phyloP scores from a whole-genome alignment of 2,888 invertebrate genomes.

The Caenorhabditis macrosperma region DNA sequence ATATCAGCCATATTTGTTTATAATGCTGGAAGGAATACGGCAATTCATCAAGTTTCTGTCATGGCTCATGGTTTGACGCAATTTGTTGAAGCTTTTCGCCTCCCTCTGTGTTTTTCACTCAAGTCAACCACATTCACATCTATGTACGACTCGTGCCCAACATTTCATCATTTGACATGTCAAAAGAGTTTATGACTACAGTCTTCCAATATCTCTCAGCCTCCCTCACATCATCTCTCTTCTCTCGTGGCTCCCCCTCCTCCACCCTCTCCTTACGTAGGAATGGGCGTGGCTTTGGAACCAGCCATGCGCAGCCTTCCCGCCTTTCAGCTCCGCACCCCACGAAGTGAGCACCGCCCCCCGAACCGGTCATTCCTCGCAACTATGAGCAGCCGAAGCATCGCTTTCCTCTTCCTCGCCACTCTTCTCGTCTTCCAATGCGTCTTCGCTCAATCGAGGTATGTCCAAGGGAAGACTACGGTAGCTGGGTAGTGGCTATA shows the following conservation, averaged over 20 bases:
- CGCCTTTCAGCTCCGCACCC: constrained; percentile 38
- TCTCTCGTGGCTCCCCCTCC: neutral
- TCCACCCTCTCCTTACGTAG: constrained; percentile 4
- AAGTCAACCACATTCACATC: too few relatives aligned
- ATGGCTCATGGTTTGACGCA: constrained; percentile 18
- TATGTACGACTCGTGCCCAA: neutral
- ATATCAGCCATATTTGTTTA: neutral
- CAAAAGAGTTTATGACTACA: constrained; percentile 29
- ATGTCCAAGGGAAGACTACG: neutral
- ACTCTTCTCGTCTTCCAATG: constrained; percentile 60
- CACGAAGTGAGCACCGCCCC: constrained; percentile 17
- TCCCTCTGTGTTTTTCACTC: too few relatives aligned
- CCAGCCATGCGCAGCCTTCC: constrained; percentile 50
- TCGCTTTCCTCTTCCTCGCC: constrained; percentile 61
- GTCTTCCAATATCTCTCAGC: constrained; percentile 17
- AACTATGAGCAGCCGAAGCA: constrained; percentile 64
- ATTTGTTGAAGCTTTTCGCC: constrained; percentile 3
- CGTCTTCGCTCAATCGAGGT: constrained; percentile 59
- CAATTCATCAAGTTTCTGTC: constrained; percentile 23
- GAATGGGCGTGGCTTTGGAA: constrained; percentile 35
- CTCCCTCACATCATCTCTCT: neutral
- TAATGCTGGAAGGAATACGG: neutral
- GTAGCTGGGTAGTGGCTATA: too few relatives aligned
- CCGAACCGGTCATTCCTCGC: constrained; percentile 59
- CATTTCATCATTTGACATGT: constrained; percentile 3